Conservation (phyloP, 2,113 vertebrate genomes). For the Aleadryas rufinucha region DNA sequence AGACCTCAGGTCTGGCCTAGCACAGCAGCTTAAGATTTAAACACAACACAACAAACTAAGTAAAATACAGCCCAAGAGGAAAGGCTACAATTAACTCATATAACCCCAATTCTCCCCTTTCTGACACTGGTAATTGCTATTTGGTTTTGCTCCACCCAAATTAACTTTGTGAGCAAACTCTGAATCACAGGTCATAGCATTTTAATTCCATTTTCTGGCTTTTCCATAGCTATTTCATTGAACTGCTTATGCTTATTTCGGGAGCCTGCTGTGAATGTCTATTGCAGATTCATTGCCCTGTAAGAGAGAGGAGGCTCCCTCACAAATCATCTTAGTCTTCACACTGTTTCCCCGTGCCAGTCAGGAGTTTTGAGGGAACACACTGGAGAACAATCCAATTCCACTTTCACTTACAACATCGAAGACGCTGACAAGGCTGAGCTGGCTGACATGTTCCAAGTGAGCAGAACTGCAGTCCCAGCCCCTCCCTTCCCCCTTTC, state of each 20-base stretch:
- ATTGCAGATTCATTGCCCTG: not conserved
- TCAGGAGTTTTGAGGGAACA: not conserved
- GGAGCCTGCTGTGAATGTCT: not conserved
- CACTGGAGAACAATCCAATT: not conserved
- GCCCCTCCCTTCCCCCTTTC: not conserved
- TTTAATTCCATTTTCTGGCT: not conserved
- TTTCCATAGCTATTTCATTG: rapidly evolving
- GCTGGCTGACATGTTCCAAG: not conserved
- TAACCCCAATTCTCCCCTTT: not conserved
- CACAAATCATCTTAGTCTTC: not conserved
- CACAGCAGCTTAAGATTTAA: not conserved
- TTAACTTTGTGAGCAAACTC: not conserved
- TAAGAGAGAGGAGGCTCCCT: not conserved
- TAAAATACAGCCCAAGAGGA: not conserved
- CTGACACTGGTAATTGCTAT: not conserved
- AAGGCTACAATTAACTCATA: not conserved
- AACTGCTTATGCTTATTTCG: rapidly evolving
- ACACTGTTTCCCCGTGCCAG: too few relatives aligned
- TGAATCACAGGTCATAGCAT: not conserved
- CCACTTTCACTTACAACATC: not conserved
- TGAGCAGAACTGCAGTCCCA: not conserved
- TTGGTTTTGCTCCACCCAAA: not conserved
- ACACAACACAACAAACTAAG: not conserved
- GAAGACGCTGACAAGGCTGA: rapidly evolving
- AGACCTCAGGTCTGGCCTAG: not conserved